Evolutionary conservation across 2,113 vertebrate genomes (phyloP).

Genomic region (Pithys albifrons): DNA sequence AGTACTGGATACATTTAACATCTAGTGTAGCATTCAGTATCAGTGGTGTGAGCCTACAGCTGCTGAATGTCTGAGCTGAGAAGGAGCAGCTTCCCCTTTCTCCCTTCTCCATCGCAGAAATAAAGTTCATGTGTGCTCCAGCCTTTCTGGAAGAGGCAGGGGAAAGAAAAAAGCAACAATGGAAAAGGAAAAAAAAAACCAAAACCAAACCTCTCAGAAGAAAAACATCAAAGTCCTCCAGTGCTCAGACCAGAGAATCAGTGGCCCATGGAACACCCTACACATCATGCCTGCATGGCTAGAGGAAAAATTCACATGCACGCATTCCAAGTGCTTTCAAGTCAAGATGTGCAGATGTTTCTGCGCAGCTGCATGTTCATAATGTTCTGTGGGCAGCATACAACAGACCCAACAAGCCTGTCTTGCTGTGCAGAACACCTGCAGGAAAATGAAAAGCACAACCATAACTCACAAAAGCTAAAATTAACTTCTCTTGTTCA

Average conservation of each 20-base stretch:
- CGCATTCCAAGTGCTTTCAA: neutral
- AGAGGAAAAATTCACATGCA: neutral
- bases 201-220: neutral
- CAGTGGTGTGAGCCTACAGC: neutral
- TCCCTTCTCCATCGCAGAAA: neutral
- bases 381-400: neutral
- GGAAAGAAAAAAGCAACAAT: neutral
- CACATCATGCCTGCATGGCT: neutral
- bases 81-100: neutral
- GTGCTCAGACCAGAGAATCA: neutral
- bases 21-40: neutral
- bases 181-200: neutral
- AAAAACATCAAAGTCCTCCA: neutral
- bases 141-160: neutral
- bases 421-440: slow-evolving; percentile 50
- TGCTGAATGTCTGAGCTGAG: neutral
- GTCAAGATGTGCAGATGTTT: slow-evolving; percentile 28
- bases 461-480: neutral
- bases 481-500: neutral
- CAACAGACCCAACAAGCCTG: neutral
- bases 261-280: neutral
- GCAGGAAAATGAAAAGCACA: slow-evolving; percentile 26
- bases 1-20: neutral
- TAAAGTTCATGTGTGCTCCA: neutral
- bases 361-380: neutral